Conservation (phyloP, 1,140 invertebrate species). For the Calephelis nemesis region DNA sequence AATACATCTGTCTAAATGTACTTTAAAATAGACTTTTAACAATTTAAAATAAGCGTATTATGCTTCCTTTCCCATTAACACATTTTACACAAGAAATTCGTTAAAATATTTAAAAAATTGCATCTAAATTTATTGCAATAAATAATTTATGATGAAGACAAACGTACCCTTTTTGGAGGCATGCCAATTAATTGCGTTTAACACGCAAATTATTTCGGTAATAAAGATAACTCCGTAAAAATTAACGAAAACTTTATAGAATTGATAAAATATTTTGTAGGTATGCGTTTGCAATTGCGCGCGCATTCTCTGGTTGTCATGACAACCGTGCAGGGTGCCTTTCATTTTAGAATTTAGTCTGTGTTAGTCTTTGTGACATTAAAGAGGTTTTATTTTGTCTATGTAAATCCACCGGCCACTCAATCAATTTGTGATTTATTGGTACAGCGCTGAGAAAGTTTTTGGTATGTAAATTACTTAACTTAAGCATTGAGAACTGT, state of each 20-base stretch:
- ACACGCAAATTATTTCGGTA: no score
- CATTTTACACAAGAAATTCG: neutral
- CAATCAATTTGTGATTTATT: conserved; percentile 3
- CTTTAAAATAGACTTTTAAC: neutral
- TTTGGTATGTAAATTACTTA: neutral
- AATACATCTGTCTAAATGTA: neutral
- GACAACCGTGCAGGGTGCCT: conserved; percentile 44
- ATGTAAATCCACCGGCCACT: neutral
- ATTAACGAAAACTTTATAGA: conserved; percentile 14
- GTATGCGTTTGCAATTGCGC: conserved; percentile 46
- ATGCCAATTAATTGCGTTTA: conserved; percentile 34
- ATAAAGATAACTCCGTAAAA: conserved; percentile 2
- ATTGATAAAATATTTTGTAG: conserved; percentile 44
- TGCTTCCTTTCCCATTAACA: no score
- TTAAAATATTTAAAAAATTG: neutral
- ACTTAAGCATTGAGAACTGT: no score
- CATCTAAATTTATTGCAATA: no score
- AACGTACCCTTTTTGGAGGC: conserved; percentile 68
- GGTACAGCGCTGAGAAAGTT: neutral
- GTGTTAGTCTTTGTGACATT: conserved; percentile 11
- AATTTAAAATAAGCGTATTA: no score
- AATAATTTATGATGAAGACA: neutral
- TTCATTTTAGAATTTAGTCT: conserved; percentile 19
- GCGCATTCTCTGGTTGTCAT: conserved; percentile 60
- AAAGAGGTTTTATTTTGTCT: conserved; percentile 25